These are phyloP conservation scores for Aphrocallistes beatrix DNA, from an alignment of 37 sponge, comb jelly and placozoan genomes.

Conservation along the genomic window DNA sequence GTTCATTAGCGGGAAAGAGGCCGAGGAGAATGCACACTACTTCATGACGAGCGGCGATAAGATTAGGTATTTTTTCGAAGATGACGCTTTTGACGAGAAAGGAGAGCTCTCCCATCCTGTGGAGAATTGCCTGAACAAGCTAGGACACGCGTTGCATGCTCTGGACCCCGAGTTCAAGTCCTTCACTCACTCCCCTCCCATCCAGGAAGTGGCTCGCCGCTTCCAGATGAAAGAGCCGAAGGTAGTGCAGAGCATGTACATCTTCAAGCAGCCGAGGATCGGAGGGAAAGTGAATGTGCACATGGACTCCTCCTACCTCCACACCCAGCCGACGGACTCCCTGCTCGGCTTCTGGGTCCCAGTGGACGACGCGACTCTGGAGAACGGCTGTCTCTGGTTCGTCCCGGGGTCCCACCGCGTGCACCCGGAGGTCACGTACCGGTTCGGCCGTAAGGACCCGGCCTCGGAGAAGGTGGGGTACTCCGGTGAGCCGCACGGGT, in stretches of 20 bases:
- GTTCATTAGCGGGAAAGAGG: conserved; percentile 42
- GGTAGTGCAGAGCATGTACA: conserved; percentile 90
- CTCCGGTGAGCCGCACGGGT: neutral
- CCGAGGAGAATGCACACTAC: conserved; percentile 55
- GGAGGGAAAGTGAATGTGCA: conserved; percentile 69
- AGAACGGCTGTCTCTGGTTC: conserved; percentile 96
- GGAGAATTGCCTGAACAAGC: conserved; percentile 65
- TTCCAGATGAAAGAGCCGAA: conserved; percentile 56
- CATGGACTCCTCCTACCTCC: conserved; percentile 77
- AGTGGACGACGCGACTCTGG: conserved; percentile 76
- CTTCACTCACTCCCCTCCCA: conserved; percentile 39
- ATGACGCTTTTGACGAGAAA: conserved; percentile 55
- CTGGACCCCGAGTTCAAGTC: conserved; percentile 65
- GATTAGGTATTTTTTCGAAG: conserved; percentile 89
- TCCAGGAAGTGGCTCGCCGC: conserved; percentile 42
- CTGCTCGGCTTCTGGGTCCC: conserved; percentile 92
- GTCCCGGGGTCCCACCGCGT: conserved; percentile 64
- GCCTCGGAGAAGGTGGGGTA: neutral
- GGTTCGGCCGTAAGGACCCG: conserved; percentile 16
- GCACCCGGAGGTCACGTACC: conserved; percentile 28
- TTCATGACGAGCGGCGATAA: conserved; percentile 87
- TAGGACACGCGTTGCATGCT: conserved; percentile 88
- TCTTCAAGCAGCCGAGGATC: conserved; percentile 72
- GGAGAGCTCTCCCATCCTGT: conserved; percentile 51
- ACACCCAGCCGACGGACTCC: conserved; percentile 58